These are phyloP conservation scores for Cheilosia variabilis DNA, from an alignment of 2,888 invertebrate species.

Conservation along the genomic window DNA sequence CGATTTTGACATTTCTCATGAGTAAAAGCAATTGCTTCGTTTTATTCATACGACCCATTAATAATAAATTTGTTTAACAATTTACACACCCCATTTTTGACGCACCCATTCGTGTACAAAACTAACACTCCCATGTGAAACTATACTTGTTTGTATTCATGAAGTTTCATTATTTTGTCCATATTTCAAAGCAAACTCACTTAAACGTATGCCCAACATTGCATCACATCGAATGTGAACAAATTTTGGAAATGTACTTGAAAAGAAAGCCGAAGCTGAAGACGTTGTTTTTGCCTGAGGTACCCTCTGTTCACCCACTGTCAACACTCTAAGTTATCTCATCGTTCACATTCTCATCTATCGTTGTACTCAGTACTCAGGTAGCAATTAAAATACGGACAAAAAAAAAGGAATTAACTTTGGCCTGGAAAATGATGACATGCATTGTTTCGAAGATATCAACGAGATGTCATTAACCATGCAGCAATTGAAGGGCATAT, in stretches of 20 bases:
- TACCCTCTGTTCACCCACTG: slow-evolving; percentile 40
- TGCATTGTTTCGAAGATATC: slow-evolving; percentile 8
- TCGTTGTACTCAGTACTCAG: background rate
- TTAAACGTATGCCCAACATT: slow-evolving; percentile 15
- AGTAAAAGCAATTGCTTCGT: too few relatives aligned
- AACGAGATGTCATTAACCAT: slow-evolving; percentile 29
- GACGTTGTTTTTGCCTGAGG: slow-evolving; percentile 16
- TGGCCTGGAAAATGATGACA: slow-evolving; percentile 47
- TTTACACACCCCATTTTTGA: background rate
- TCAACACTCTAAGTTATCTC: slow-evolving; percentile 20
- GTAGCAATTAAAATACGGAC: slow-evolving; percentile 41
- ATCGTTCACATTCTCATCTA: slow-evolving; percentile 13
- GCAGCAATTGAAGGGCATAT: background rate
- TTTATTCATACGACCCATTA: too few relatives aligned
- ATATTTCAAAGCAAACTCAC: background rate
- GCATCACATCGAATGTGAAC: slow-evolving; percentile 24
- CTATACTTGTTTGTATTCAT: background rate
- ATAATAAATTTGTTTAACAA: too few relatives aligned
- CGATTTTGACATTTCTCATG: too few relatives aligned
- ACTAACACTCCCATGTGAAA: background rate
- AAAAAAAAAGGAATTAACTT: slow-evolving; percentile 32
- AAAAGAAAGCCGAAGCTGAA: background rate
- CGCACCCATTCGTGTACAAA: slow-evolving; percentile 8
- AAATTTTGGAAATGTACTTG: slow-evolving; percentile 11
- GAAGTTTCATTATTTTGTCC: slow-evolving; percentile 14